A percentile compares a stretch with the other conserved stretches of the same genome.
Evolutionary conservation across 2,113 vertebrate species (phyloP).

Genomic region (Dolichallabes microphthalmus): DNA sequence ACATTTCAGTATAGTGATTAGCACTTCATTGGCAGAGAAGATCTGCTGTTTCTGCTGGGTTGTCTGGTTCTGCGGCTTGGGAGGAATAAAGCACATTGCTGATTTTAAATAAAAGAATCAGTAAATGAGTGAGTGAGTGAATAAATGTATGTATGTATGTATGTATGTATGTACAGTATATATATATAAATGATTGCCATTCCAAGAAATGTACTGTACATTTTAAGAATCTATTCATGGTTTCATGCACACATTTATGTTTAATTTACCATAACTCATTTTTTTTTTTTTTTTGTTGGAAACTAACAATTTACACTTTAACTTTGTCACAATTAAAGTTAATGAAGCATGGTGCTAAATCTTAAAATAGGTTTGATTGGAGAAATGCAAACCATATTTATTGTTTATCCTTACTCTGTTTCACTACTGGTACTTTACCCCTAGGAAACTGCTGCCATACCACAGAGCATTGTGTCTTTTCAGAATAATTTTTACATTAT

Average conservation of each 20-base stretch:
- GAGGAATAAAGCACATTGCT: too few relatives aligned
- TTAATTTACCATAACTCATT: background rate
- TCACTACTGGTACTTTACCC: background rate
- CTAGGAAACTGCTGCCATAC: background rate
- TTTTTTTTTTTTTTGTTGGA: background rate
- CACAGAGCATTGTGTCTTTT: slow-evolving; percentile 14
- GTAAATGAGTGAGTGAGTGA: background rate
- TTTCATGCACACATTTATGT: background rate
- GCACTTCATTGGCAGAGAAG: background rate
- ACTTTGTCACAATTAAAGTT: background rate
- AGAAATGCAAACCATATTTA: background rate
- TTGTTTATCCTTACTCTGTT: background rate
- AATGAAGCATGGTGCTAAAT: background rate
- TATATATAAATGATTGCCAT: too few relatives aligned
- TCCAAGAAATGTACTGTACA: too few relatives aligned
- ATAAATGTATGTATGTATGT: background rate
- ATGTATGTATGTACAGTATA: too few relatives aligned
- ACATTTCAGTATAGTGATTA: background rate
- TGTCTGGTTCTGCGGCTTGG: background rate
- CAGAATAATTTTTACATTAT: slow-evolving; percentile 15
- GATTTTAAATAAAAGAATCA: too few relatives aligned
- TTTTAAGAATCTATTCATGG: background rate
- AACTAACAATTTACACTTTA: background rate
- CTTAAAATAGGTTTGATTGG: background rate
- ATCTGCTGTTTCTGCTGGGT: background rate